A percentile compares a stretch with the other conserved stretches of the same genome.
These are phyloP conservation scores for fruit fly (Drosophila melanogaster) DNA, from an alignment of 1,140 invertebrate species.

Conservation along the genomic window DNA sequence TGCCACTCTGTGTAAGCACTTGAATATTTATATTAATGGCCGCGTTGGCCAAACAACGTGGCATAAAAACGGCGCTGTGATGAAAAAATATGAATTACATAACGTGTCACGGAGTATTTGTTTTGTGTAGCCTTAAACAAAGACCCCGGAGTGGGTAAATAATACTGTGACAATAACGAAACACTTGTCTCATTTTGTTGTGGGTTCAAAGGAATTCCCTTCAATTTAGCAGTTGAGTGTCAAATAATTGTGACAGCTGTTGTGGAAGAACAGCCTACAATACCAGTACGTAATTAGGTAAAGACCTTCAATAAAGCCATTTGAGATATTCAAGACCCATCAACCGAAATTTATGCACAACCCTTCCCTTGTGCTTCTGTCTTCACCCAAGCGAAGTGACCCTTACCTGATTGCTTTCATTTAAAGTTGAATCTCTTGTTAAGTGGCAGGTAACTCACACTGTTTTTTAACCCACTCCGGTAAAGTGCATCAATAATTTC, in stretches of 20 bases:
- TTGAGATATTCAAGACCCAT: slow-evolving; percentile 30
- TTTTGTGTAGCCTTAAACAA: not conserved
- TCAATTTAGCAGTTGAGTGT: slow-evolving; percentile 12
- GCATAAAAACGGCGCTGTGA: not conserved
- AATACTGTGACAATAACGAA: slow-evolving; percentile 24
- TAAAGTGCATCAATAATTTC: slow-evolving; percentile 38
- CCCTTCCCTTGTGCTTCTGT: not conserved
- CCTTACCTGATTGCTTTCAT: slow-evolving; percentile 29
- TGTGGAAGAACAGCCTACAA: not conserved
- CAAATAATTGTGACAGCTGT: slow-evolving; percentile 22
- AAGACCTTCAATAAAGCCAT: not conserved
- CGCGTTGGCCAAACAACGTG: not conserved
- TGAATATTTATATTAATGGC: not conserved
- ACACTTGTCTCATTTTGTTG: not conserved
- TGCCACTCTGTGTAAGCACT: not conserved
- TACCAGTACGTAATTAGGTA: slow-evolving; percentile 9
- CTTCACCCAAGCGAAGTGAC: slow-evolving; percentile 3
- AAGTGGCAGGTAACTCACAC: slow-evolving; percentile 9
- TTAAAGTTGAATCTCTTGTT: slow-evolving; percentile 9
- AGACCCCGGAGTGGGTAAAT: not conserved
- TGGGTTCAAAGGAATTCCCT: slow-evolving; percentile 1
- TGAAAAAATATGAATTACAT: not conserved
- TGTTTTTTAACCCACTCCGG: not conserved
- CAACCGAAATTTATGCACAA: slow-evolving; percentile 20
- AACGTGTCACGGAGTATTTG: not conserved